Evolutionary conservation across 2,888 invertebrate genomes (phyloP).

Genomic region (Catocala sponsa): DNA sequence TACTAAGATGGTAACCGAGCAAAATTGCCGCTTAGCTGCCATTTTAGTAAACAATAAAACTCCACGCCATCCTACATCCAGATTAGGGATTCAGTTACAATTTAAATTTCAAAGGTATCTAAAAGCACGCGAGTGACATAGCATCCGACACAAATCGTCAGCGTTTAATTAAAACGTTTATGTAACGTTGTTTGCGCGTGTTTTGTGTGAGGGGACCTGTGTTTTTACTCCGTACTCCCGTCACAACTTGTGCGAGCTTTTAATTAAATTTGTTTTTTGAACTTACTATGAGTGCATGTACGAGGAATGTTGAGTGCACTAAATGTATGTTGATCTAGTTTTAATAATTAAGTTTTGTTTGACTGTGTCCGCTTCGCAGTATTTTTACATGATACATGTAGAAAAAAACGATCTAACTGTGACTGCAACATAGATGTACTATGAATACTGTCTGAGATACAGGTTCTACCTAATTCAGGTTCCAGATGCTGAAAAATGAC

Average conservation of each 20-base stretch:
- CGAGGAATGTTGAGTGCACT: background rate
- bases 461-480: too few species aligned
- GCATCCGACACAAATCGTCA: conserved; percentile 9
- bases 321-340: conserved; percentile 7
- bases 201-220: conserved; percentile 19
- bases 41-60: too few species aligned
- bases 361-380: too few species aligned
- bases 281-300: conserved; percentile 1
- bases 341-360: background rate
- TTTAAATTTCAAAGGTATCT: background rate
- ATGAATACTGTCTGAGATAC: too few species aligned
- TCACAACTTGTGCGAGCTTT: conserved; percentile 21
- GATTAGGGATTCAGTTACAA: too few species aligned
- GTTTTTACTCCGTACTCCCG: conserved; percentile 12
- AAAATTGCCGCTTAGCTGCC: too few species aligned
- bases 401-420: too few species aligned
- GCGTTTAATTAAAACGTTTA: conserved; percentile 38
- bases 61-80: too few species aligned
- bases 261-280: conserved; percentile 39
- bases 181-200: conserved; percentile 19
- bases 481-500: too few species aligned
- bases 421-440: too few species aligned
- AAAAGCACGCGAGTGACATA: conserved; percentile 11
- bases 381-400: too few species aligned
- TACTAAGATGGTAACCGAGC: too few species aligned